These are phyloP conservation scores for Phenganax subtilis DNA, from an alignment of 92 coral and sea anemone species.

Conservation along the genomic window DNA sequence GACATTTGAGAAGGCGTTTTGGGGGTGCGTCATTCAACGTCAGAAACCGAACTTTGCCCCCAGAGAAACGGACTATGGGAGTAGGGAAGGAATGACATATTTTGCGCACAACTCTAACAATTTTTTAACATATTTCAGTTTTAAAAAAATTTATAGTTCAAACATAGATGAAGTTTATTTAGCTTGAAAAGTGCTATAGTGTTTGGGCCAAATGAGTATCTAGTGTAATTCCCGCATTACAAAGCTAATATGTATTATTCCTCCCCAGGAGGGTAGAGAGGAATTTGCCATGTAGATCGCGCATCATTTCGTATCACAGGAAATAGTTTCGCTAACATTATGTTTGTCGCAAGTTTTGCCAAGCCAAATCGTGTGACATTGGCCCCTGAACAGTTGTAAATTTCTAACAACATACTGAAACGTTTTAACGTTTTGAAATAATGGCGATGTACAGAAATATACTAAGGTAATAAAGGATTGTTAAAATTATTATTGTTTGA, in stretches of 20 bases:
- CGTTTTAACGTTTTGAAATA: not conserved
- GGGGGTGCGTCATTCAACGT: conserved; percentile 4
- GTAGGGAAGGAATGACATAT: not conserved
- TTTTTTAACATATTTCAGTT: not conserved
- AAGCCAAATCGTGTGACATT: not conserved
- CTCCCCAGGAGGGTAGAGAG: not conserved
- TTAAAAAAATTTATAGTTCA: not conserved
- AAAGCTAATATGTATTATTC: not conserved
- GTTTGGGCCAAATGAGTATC: not conserved
- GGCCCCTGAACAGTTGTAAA: not conserved
- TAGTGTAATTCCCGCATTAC: not conserved
- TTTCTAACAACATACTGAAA: not conserved
- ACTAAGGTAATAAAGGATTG: not conserved
- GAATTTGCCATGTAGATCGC: not conserved
- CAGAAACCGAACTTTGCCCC: not conserved
- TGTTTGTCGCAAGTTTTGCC: not conserved
- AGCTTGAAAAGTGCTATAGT: not conserved
- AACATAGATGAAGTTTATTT: not conserved
- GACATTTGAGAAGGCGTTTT: conserved; percentile 1
- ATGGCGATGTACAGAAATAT: conserved; percentile 34
- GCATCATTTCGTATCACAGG: no score
- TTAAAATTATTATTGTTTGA: not conserved
- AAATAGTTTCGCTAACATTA: no score
- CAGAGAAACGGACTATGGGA: conserved; percentile 1
- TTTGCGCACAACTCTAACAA: not conserved